These are phyloP conservation scores for Polydrusus tereticollis DNA, from an alignment of 2,888 invertebrate genomes.

Conservation along the genomic window DNA sequence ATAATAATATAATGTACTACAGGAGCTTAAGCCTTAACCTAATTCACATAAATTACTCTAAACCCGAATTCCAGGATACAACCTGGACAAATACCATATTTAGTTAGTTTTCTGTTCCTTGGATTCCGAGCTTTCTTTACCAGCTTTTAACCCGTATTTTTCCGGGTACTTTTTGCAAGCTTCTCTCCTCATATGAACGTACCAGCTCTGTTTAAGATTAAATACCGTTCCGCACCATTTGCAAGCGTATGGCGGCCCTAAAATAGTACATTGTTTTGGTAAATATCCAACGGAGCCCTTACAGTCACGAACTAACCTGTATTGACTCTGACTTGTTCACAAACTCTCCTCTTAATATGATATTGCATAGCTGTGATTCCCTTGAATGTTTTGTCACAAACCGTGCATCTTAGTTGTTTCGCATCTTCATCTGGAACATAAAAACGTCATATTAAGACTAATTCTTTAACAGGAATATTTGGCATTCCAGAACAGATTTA, in stretches of 20 bases:
- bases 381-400: conserved; percentile 36
- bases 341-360: conserved; percentile 36
- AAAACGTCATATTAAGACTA: no score
- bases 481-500: no score
- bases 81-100: no score
- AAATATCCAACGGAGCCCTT: no score
- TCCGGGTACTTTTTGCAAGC: conserved; percentile 41
- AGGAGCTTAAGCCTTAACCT: no score
- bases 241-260: conserved; percentile 38
- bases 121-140: neutral
- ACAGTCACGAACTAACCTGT: conserved; percentile 22
- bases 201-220: conserved; percentile 41
- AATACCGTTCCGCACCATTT: conserved; percentile 27
- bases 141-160: conserved; percentile 34
- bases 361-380: conserved; percentile 43
- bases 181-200: conserved; percentile 38
- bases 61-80: no score
- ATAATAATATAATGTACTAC: no score
- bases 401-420: conserved; percentile 31
- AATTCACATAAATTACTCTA: no score
- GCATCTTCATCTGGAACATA: conserved; percentile 35
- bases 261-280: neutral
- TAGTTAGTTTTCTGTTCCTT: no score
- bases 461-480: no score
- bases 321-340: conserved; percentile 37